Evolutionary conservation across 2,797 vertebrate genomes (phyloP).

Genomic region (Tragelaphus eurycerus): DNA sequence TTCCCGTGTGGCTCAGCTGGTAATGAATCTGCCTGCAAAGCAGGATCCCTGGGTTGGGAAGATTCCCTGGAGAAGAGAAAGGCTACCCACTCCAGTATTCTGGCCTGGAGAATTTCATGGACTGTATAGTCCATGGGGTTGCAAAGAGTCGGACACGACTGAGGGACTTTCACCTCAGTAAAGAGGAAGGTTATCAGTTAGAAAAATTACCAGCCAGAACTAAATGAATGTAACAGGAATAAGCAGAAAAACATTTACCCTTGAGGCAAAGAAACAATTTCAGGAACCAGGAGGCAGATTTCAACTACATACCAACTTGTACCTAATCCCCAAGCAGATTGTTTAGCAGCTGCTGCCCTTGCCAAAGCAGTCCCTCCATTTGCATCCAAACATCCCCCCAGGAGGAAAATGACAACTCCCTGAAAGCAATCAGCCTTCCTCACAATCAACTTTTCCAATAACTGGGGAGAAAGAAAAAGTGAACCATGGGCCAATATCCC

Average conservation of each 20-base stretch:
- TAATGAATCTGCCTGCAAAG: background rate
- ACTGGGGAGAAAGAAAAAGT: background rate
- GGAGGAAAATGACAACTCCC: constrained; percentile 37
- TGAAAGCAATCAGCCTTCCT: constrained; percentile 22
- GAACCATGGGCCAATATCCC: background rate
- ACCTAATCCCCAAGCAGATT: constrained; percentile 45
- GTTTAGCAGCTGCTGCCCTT: constrained; percentile 34
- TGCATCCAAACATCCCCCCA: background rate
- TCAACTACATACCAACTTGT: background rate
- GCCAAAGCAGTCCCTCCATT: background rate
- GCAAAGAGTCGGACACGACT: background rate
- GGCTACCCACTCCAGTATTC: background rate
- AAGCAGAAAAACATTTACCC: background rate
- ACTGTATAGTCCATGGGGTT: background rate
- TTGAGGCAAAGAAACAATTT: constrained; percentile 33
- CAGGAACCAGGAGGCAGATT: constrained; percentile 38
- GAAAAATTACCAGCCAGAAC: constrained; percentile 29
- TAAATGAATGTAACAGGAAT: background rate
- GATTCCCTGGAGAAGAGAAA: background rate
- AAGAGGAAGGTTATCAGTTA: constrained; percentile 20
- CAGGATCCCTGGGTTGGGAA: background rate
- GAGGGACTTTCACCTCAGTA: background rate
- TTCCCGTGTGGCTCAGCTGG: background rate
- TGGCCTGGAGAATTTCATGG: background rate
- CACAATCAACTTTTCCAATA: constrained; percentile 7